Evolutionary conservation across 2,888 invertebrate genomes (phyloP), one percentile per base, ranked within the genome.

Genomic region (Priocnemis perturbator): DNA sequence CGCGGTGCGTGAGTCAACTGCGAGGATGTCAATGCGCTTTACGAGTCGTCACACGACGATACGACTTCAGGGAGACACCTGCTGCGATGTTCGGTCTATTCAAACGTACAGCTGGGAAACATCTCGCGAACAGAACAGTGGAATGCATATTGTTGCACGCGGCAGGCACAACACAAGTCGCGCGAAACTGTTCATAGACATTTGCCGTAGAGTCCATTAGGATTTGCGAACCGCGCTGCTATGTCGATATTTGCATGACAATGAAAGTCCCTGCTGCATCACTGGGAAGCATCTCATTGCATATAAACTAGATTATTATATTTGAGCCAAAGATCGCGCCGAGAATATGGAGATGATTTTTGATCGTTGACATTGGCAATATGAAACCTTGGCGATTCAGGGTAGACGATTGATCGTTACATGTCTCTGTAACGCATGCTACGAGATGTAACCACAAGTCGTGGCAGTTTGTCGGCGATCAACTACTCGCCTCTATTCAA

Each of bases 341-440:
- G 37, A 37, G 37, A 37, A 11, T 7, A 60, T 15, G 23, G 21
- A 11, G 62, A 60, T 37, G 14, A 37, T 37, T 37, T 37, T 37
- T 37, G 37, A 9, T 37, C 37, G 37, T 37, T 37, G 37, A 37
- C 37, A 37, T 3, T 37, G 4, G 37, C 11, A 11, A 11, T 37
- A 37, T 11, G 11, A 37, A 67, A 65, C 60, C 77, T 64, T 74
- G 71, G 77, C 77, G 69, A 60, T 15, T 17, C 21, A 20, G 21
- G 59, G 50, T 47, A 73, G 73, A 67, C 74, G 79, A 75, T 57
- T 68, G 76, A 78, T 78, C 74, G 73, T 67, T 78, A 74, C 78
- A 76, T 60, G 64, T 60, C 53, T 58, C 60, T n/a, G 74, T 60
- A 64, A 74, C 70, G 74, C 74, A 64, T 66, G 62, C 60, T 61